Percentiles rank a stretch among this genome's conserved stretches.
Conservation (phyloP, 2,797 vertebrate species). For the Pseudochirops cupreus region DNA sequence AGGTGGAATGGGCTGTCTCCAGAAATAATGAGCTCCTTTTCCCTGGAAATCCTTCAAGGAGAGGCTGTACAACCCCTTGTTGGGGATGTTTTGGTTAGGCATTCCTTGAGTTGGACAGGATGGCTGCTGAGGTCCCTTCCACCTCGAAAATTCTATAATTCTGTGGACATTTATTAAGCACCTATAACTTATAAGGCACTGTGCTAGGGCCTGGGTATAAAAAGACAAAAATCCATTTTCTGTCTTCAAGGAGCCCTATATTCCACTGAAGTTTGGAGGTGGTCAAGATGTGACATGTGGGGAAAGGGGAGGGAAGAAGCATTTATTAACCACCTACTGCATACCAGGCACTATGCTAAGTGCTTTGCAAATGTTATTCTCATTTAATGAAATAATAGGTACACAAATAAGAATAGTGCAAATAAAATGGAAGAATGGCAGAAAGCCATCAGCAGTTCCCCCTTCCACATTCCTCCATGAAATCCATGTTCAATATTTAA, state of each 20-base stretch:
- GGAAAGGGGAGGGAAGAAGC: background rate
- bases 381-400: background rate
- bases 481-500: conserved; percentile 88
- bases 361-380: background rate
- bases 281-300: background rate
- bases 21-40: background rate
- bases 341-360: background rate
- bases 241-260: background rate
- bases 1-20: background rate
- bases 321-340: background rate
- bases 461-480: conserved; percentile 82
- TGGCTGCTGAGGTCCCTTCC: background rate
- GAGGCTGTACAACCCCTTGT: background rate
- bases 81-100: background rate
- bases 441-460: background rate
- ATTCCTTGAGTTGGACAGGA: background rate
- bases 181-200: background rate
- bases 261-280: background rate
- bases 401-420: background rate
- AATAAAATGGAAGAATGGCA: background rate
- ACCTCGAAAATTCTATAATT: background rate
- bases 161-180: background rate
- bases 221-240: background rate
- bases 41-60: background rate
- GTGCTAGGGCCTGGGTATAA: background rate